These are phyloP conservation scores for Anguilla anguilla DNA, from an alignment of 2,797 vertebrate genomes.

Conservation along the genomic window DNA sequence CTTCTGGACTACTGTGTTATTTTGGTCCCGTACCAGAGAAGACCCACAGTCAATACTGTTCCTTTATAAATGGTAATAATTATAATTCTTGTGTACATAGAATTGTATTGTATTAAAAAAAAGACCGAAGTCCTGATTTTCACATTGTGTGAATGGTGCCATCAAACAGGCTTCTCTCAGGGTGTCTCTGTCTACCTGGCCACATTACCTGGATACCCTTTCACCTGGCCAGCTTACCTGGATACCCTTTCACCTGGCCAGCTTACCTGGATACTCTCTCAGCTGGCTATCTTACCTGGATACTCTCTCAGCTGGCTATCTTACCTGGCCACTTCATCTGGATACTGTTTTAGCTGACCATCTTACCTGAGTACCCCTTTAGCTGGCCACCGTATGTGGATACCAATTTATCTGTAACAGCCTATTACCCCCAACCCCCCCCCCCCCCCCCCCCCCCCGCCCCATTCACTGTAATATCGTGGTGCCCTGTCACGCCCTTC, in stretches of 20 bases:
- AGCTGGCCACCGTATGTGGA: no score
- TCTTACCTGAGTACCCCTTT: neutral
- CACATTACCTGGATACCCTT: constrained; percentile 3
- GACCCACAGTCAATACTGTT: neutral
- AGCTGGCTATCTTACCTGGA: neutral
- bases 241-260: neutral
- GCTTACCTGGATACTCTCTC: neutral
- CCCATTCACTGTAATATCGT: neutral
- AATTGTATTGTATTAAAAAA: neutral
- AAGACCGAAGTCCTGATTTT: constrained; percentile 21
- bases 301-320: neutral
- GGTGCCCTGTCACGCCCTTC: neutral
- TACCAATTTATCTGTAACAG: neutral
- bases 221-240: neutral
- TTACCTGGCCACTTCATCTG: neutral
- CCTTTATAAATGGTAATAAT: neutral
- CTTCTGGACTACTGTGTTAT: neutral
- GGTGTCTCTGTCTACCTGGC: constrained; percentile 3
- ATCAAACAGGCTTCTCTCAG: constrained; percentile 13
- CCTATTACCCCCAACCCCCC: neutral
- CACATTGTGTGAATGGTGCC: constrained; percentile 9
- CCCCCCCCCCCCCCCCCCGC: neutral
- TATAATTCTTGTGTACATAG: neutral
- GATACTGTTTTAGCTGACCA: neutral
- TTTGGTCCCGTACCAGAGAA: neutral